These are phyloP conservation scores for Grantiella picta DNA, from an alignment of 2,113 vertebrate species.

Conservation along the genomic window DNA sequence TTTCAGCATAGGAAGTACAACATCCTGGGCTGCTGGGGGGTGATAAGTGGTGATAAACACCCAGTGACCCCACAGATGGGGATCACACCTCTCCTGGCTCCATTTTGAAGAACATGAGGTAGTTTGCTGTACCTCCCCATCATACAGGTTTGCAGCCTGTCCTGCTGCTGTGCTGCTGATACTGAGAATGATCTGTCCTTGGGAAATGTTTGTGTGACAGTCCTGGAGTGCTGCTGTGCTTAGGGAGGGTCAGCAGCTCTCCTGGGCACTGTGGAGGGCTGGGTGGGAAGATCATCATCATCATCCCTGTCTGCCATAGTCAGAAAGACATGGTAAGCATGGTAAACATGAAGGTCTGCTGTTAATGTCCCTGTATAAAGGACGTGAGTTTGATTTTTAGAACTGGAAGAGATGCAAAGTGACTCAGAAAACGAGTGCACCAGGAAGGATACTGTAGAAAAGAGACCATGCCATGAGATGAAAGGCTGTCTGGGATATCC, in stretches of 20 bases:
- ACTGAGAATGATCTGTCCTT: background rate
- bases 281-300: background rate
- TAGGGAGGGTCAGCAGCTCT: background rate
- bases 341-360: background rate
- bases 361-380: background rate
- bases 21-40: background rate
- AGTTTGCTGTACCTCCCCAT: background rate
- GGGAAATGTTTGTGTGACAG: background rate
- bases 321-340: background rate
- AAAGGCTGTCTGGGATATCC: slow-evolving; percentile 34
- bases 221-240: background rate
- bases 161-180: background rate
- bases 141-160: background rate
- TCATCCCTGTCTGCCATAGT: fast-evolving
- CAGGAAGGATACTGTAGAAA: slow-evolving; percentile 16
- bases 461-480: background rate
- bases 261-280: background rate
- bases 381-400: background rate
- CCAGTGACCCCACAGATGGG: fast-evolving
- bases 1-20: background rate
- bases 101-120: background rate
- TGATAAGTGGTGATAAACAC: background rate
- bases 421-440: background rate
- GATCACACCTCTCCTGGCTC: background rate
- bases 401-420: background rate